phyloP scores from a whole-genome alignment of 2,797 vertebrate species.

The Lepus oiostolus region DNA sequence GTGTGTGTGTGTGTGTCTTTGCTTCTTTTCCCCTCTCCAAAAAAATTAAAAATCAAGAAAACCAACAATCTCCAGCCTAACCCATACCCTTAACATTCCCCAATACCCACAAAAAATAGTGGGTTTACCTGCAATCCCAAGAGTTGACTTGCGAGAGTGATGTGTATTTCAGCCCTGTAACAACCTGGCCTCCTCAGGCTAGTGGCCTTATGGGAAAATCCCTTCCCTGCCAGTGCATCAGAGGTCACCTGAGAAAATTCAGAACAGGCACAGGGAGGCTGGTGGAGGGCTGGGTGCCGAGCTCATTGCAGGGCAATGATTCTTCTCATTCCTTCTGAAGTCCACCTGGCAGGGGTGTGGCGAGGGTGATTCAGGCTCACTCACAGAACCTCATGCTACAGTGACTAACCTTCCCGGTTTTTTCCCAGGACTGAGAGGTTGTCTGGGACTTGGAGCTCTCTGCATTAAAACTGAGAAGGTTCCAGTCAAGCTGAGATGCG shows the following conservation, averaged over 20 bases:
- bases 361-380: neutral
- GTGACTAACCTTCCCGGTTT: neutral
- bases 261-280: neutral
- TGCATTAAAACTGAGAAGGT: neutral
- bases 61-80: neutral
- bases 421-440: neutral
- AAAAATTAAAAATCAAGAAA: no score
- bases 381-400: neutral
- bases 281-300: neutral
- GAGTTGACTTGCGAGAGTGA: neutral
- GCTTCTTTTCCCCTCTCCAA: no score
- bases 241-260: neutral
- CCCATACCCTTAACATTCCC: neutral
- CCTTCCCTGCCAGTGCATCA: neutral
- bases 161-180: neutral
- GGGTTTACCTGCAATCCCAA: neutral
- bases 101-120: neutral
- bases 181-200: neutral
- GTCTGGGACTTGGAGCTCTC: neutral
- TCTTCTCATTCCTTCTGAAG: neutral
- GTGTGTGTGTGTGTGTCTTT: no score
- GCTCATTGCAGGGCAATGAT: neutral
- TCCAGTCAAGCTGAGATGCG: neutral
- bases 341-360: neutral
- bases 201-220: neutral